Evolutionary conservation across 2,113 vertebrate genomes (phyloP), one percentile per base, ranked within the genome.

Genomic region (Cricetomys ansorgei): DNA sequence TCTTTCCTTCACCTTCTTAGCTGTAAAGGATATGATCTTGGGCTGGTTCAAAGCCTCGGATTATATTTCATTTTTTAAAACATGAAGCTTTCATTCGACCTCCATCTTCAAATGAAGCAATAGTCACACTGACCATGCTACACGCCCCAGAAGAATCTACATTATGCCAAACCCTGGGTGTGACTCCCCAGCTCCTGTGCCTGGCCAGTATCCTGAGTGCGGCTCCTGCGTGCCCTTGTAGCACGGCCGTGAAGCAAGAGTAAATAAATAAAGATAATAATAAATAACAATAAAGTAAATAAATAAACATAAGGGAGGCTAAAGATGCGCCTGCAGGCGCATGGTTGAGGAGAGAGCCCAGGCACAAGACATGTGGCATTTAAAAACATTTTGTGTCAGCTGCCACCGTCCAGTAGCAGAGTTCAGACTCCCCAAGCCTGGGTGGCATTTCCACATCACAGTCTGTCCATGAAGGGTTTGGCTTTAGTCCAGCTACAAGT

Each of bases 381-480:
- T 6, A 6, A 80, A 59, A 7, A 10, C 13, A n/a, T 12, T 15
- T 64, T 45, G 29, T 5, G 16, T 16, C 29, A 45, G 43, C 25
- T 12, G 16, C 6, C 3, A 0, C 0, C 0, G 0, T 10, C 45
- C 0, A 23, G 48, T 7, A 31, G 1, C 3, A 19, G 27, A 0
- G 1, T 40, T 65, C 27, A 1, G 67, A 17, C 19, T 0, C 1
- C 8, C 2, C 59, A 1, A 1, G 31, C 34, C 31, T 0, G 4
- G 25, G 31, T 0, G 2, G 3, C 4, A 4, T 81, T n/a, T 25
- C 34, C 13, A 3, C 59, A 7, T 29, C 43, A 2, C 0, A 0
- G 83, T 40, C 77, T 59, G 2, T 57, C 62, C 31, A 1, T 3
- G 6, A 45, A 62, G 11, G 57, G 6, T 0, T 2, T 0, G 17